Conservation (phyloP, 1,140 invertebrate genomes). For the Leptopilina boulardi region DNA sequence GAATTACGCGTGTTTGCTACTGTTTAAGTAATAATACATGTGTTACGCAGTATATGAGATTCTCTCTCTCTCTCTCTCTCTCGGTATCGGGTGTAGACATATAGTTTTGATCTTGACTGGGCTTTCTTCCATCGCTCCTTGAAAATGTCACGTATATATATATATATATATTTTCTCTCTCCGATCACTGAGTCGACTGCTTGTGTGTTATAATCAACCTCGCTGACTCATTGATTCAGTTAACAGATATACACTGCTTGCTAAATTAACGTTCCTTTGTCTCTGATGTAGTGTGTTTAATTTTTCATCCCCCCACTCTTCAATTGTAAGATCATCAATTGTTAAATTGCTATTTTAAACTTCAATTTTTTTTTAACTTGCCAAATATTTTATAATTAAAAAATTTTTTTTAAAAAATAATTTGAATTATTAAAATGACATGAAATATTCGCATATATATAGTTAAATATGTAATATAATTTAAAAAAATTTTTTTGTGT, state of each 20-base stretch:
- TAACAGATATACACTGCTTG: conserved; percentile 49
- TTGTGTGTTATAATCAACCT: conserved; percentile 48
- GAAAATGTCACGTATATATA: conserved; percentile 34
- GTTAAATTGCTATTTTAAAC: neutral
- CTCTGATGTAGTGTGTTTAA: conserved; percentile 31
- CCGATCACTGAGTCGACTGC: conserved; percentile 34
- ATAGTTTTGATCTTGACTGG: conserved; percentile 42
- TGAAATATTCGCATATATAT: no score
- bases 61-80: conserved; percentile 40
- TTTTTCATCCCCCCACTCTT: neutral
- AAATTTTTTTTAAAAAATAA: no score
- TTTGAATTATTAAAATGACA: no score
- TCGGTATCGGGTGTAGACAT: conserved; percentile 40
- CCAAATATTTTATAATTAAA: no score
- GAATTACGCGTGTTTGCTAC: conserved; percentile 16
- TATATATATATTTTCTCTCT: conserved; percentile 35
- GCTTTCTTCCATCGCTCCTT: conserved; percentile 23
- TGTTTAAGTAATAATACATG: conserved; percentile 26
- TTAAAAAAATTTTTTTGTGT: no score
- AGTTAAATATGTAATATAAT: no score
- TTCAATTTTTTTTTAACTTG: neutral
- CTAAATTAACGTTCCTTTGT: conserved; percentile 54
- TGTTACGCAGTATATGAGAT: conserved; percentile 29
- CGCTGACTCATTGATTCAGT: conserved; percentile 64
- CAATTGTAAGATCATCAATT: neutral